Evolutionary conservation across 2,888 invertebrate genomes (phyloP).

Genomic region (Opisthograptis luteolata): DNA sequence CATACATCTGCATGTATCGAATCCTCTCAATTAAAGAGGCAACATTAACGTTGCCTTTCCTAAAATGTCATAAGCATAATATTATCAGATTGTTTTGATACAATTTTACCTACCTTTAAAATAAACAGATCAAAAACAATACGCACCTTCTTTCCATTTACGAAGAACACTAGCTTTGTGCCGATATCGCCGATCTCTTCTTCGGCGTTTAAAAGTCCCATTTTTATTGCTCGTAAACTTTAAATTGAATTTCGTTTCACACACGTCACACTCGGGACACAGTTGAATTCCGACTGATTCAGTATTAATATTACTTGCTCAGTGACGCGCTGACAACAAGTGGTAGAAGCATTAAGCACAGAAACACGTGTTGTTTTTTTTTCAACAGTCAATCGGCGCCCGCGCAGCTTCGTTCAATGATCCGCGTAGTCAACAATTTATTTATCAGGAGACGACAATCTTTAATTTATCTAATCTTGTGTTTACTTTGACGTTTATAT

Average conservation of each 20-base stretch:
- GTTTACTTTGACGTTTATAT: not conserved
- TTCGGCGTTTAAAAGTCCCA: constrained; percentile 68
- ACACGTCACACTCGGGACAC: constrained; percentile 42
- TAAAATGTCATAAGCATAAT: too few species aligned
- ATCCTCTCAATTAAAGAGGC: too few species aligned
- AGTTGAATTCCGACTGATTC: constrained; percentile 43
- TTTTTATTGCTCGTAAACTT: constrained; percentile 39
- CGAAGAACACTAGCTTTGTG: constrained; percentile 74
- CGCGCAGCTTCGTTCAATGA: constrained; percentile 3
- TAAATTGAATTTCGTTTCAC: constrained; percentile 4
- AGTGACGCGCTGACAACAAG: too few species aligned
- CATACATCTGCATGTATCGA: too few species aligned
- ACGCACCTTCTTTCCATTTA: constrained; percentile 78
- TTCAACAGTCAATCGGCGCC: constrained; percentile 1
- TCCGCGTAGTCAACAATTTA: too few species aligned
- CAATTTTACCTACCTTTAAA: not conserved
- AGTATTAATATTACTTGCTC: too few species aligned
- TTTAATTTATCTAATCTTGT: not conserved
- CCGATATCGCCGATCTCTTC: constrained; percentile 58
- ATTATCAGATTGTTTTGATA: too few species aligned
- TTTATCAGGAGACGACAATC: too few species aligned
- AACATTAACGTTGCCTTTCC: too few species aligned
- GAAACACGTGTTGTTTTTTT: not conserved
- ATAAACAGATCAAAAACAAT: not conserved
- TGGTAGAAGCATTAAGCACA: not conserved